A percentile compares a stretch with the other conserved stretches of the same genome.
Evolutionary conservation across 2,888 invertebrate genomes (phyloP).

Genomic region (Rotaria socialis): DNA sequence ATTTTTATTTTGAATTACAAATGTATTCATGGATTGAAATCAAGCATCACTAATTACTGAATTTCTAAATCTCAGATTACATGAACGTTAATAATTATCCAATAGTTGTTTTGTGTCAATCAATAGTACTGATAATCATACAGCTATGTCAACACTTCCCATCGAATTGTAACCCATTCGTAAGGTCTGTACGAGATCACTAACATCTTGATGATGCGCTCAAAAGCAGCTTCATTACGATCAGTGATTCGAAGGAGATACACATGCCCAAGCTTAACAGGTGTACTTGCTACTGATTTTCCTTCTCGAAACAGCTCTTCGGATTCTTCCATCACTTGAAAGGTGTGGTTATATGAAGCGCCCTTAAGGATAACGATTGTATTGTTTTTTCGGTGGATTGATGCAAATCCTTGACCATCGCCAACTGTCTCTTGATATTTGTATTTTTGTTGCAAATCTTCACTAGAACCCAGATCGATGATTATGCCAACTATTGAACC

Average conservation of each 20-base stretch:
- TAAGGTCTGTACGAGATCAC: not conserved
- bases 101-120: not conserved
- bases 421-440: not conserved
- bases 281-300: not conserved
- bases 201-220: not conserved
- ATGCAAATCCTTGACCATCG: slow-evolving; percentile 23
- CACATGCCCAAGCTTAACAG: not conserved
- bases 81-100: not conserved
- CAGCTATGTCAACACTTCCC: not conserved
- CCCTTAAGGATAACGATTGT: not conserved
- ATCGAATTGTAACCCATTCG: slow-evolving; percentile 11
- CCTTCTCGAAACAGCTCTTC: not conserved
- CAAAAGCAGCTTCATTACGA: not conserved
- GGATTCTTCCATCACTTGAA: not conserved
- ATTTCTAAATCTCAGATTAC: not conserved
- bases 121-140: not conserved
- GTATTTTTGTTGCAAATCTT: not conserved
- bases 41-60: not conserved
- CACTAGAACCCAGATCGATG: not conserved
- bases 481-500: not conserved
- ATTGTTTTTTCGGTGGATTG: not conserved
- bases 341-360: not conserved
- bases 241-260: not conserved
- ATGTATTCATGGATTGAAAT: not conserved
- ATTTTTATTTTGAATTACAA: not conserved